These are phyloP conservation scores for Calcarius lapponicus DNA, from an alignment of 2,797 vertebrate genomes.

Conservation along the genomic window DNA sequence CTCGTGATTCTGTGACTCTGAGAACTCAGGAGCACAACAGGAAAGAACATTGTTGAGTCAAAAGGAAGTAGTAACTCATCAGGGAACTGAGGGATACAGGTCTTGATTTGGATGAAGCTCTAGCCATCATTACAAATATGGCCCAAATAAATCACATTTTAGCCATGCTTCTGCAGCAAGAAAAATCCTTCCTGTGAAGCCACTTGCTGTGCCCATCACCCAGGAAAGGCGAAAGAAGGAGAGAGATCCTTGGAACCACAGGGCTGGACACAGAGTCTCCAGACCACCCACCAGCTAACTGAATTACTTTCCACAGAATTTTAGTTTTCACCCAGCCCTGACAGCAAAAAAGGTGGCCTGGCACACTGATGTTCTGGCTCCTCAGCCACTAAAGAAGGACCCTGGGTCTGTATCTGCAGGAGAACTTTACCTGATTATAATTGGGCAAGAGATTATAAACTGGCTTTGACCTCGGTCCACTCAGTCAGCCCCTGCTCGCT, in stretches of 20 bases:
- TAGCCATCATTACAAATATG: neutral
- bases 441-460: neutral
- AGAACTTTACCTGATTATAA: neutral
- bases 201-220: neutral
- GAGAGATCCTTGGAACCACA: neutral
- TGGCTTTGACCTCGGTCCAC: neutral
- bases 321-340: neutral
- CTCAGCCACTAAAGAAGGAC: neutral
- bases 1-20: neutral
- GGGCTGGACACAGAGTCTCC: neutral
- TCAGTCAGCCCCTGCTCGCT: neutral
- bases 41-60: neutral
- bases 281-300: neutral
- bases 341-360: neutral
- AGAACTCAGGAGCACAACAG: neutral
- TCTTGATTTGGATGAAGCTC: neutral
- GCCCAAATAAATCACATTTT: neutral
- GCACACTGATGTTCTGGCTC: neutral
- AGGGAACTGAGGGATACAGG: neutral
- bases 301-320: neutral
- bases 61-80: neutral
- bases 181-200: neutral
- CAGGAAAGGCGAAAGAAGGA: neutral
- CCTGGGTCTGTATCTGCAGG: neutral
- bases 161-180: neutral